Percentiles rank a stretch among this genome's conserved stretches.
Evolutionary conservation across 2,113 vertebrate species (phyloP).

Genomic region (Ailuropoda melanoleuca): DNA sequence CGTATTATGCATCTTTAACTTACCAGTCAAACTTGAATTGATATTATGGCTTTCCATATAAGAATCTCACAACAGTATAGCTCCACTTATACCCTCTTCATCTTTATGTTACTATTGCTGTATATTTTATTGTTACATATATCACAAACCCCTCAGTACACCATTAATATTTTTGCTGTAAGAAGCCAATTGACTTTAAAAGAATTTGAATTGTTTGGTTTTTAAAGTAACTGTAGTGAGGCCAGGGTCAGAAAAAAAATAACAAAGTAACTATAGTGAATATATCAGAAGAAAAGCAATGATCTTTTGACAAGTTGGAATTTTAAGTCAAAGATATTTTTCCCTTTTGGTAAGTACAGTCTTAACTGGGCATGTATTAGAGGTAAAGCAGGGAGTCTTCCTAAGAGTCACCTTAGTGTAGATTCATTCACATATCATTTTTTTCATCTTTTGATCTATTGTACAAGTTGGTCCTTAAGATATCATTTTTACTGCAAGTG

Average conservation of each 20-base stretch:
- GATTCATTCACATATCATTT: neutral
- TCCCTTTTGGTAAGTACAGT: neutral
- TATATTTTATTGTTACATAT: neutral
- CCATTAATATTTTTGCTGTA: neutral
- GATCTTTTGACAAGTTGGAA: neutral
- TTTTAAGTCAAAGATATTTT: neutral
- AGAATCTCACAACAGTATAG: neutral
- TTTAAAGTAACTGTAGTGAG: neutral
- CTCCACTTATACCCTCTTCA: neutral
- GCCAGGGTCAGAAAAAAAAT: neutral
- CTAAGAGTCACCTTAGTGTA: neutral
- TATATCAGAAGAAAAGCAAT: neutral
- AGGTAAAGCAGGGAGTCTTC: no score
- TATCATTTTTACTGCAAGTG: neutral
- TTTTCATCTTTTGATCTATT: neutral
- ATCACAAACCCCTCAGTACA: neutral
- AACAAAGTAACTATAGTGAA: neutral
- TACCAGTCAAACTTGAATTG: neutral
- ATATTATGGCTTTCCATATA: neutral
- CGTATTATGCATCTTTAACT: neutral
- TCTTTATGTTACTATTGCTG: neutral
- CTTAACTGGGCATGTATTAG: neutral
- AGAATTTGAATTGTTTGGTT: neutral
- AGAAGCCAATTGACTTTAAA: slow-evolving; percentile 21
- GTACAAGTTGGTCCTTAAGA: neutral